Base-by-base conservation (phyloP, 2,797 vertebrate genomes). In the Acrocephalus scirpaceus region DNA sequence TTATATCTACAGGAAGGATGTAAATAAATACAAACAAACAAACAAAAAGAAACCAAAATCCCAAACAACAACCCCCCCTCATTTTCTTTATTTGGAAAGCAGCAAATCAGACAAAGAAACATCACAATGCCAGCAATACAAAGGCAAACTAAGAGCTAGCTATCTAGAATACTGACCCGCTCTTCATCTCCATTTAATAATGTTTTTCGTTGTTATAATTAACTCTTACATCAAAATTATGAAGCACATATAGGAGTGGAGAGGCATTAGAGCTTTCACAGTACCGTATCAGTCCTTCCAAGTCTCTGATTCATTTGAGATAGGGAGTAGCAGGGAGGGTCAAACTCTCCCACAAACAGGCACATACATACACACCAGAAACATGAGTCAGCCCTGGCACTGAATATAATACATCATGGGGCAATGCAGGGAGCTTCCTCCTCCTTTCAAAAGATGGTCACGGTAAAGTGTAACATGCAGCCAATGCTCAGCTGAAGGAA, bases 391-490 rank as follows among this genome's bases (percentile, higher is more conserved):
- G 17, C 36, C 56, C 44, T 62, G 54, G 16, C 8, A 5, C 3
- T 26, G 32, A 67, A 45, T 29, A 16, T 21, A 66, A 38, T 4
- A 19, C 16, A 26, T 22, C 38, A 40, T 2, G 2, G 54, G 21
- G 70, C n/a, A 48, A 5, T 16, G 34, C 1, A 6, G 15, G 4
- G 15, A 72, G 3, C 18, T 40, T 71, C 23, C 23, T 75, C 51
- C 40, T 56, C 44, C n/a, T 83, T 60, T 64, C 2, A 1, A 19
- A 73, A 64, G 38, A n/a, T 6, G 17, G 44, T 42, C 34, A 54
- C 12, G 20, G 16, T 20, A 61, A 61, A 65, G 21, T 23, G 26
- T 32, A 74, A 74, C 2, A 3, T 0, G 0, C 23, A 77, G 56
- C 12, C 25, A 66, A 30, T 27, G 27, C 19, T 26, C 34, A 62